Evolutionary conservation across 2,888 invertebrate species (phyloP).

Genomic region (Hylaea fasciaria): DNA sequence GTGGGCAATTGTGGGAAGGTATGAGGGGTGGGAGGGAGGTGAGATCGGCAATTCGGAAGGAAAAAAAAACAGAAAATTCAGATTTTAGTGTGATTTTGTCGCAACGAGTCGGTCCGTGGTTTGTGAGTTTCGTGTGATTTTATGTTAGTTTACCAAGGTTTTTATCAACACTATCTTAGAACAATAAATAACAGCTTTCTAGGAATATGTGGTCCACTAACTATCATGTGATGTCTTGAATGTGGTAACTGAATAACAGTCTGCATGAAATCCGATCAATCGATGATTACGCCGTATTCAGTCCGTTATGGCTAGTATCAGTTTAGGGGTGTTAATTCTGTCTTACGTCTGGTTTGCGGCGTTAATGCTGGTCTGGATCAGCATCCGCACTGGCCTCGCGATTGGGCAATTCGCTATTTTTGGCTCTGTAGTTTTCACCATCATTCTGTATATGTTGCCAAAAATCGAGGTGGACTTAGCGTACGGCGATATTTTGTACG

Average conservation of each 20-base stretch:
- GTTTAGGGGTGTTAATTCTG: constrained; percentile 88
- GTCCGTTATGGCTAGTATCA: constrained; percentile 78
- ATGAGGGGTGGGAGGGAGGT: too few relatives aligned
- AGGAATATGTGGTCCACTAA: constrained; percentile 40
- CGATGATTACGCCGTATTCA: constrained; percentile 45
- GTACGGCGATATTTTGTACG: constrained; percentile 79
- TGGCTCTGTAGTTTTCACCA: constrained; percentile 82
- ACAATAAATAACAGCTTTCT: constrained; percentile 52
- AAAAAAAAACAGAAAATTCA: too few relatives aligned
- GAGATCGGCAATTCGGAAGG: too few relatives aligned
- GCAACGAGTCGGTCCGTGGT: constrained; percentile 6
- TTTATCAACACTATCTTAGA: constrained; percentile 45
- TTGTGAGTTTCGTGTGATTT: constrained; percentile 32
- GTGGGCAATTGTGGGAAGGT: too few relatives aligned
- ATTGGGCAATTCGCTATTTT: constrained; percentile 86
- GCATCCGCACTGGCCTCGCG: constrained; percentile 87
- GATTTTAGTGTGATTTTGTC: constrained; percentile 5
- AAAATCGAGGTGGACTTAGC: constrained; percentile 67
- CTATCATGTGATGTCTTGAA: constrained; percentile 52
- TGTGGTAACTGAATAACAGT: constrained; percentile 53
- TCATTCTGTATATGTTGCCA: constrained; percentile 86
- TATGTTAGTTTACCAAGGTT: constrained; percentile 44
- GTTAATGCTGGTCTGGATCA: constrained; percentile 86
- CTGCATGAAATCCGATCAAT: constrained; percentile 50
- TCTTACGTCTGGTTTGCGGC: constrained; percentile 87